A percentile compares a stretch with the other conserved stretches of the same genome.
These are phyloP conservation scores for Pangasius sanitwongsei DNA, from an alignment of 2,797 vertebrate genomes.

Conservation along the genomic window DNA sequence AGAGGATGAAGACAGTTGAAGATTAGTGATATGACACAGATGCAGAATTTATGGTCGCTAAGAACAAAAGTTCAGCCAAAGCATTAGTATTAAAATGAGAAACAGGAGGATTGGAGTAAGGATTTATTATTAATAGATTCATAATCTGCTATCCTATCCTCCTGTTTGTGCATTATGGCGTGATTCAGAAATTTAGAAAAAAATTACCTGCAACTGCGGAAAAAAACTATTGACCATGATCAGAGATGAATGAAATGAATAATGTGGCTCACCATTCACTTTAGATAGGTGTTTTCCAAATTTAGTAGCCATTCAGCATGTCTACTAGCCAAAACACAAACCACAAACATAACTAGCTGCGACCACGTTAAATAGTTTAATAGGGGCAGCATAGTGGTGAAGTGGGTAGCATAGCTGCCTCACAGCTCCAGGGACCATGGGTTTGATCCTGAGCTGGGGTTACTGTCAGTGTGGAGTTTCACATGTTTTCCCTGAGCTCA, in stretches of 20 bases:
- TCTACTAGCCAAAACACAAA: neutral
- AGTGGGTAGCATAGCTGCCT: too few species aligned
- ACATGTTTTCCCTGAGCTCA: neutral
- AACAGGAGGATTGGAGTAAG: neutral
- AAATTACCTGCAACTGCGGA: neutral
- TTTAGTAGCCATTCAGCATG: neutral
- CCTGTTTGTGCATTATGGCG: neutral
- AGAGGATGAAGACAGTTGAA: neutral
- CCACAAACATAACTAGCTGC: too few species aligned
- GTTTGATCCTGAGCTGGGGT: neutral
- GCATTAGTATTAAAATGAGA: neutral
- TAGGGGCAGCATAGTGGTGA: neutral
- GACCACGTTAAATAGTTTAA: neutral
- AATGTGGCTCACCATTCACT: neutral
- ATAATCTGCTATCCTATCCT: neutral
- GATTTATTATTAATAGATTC: neutral
- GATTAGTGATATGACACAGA: neutral
- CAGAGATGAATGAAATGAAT: neutral
- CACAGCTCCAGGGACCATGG: neutral
- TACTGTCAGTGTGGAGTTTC: neutral
- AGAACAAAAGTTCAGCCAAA: slow-evolving; percentile 3
- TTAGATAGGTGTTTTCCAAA: neutral
- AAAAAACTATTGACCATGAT: neutral
- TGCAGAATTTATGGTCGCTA: neutral
- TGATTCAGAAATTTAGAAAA: neutral